These are phyloP conservation scores for Xiphorhynchus elegans DNA, from an alignment of 2,113 vertebrate genomes.

Conservation along the genomic window DNA sequence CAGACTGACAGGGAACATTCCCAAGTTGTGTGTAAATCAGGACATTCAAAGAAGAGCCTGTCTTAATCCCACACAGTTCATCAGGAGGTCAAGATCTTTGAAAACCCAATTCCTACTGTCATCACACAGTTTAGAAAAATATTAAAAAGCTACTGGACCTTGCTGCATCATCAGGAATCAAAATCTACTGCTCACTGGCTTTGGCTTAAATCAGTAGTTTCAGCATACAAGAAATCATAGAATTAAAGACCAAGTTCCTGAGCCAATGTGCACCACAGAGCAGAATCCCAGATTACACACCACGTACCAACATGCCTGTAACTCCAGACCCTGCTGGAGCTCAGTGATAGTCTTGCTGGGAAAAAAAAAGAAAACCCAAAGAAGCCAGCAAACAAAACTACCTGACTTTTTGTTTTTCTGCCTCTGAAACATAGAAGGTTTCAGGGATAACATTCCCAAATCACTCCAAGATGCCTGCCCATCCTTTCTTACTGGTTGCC, in stretches of 20 bases:
- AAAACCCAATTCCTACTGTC: background rate
- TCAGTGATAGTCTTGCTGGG: background rate
- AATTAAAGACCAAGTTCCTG: background rate
- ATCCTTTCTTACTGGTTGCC: constrained; percentile 51
- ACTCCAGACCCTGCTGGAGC: background rate
- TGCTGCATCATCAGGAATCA: background rate
- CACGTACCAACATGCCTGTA: background rate
- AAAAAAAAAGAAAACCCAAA: background rate
- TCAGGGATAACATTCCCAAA: constrained; percentile 26
- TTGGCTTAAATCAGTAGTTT: background rate
- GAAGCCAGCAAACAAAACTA: background rate
- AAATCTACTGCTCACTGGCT: background rate
- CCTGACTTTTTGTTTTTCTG: background rate
- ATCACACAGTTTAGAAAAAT: background rate
- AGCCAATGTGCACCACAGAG: background rate
- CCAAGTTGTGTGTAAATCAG: background rate
- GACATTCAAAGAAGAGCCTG: background rate
- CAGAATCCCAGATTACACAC: background rate
- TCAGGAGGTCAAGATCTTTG: background rate
- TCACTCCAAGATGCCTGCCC: background rate
- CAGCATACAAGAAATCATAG: background rate
- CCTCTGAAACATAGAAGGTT: background rate
- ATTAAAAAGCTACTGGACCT: background rate
- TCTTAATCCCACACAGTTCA: background rate
- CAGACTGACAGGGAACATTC: background rate